Percentiles rank a stretch among this genome's conserved stretches.
Evolutionary conservation across 2,797 vertebrate species (phyloP).

Genomic region (Xiphorhynchus erythropygius): DNA sequence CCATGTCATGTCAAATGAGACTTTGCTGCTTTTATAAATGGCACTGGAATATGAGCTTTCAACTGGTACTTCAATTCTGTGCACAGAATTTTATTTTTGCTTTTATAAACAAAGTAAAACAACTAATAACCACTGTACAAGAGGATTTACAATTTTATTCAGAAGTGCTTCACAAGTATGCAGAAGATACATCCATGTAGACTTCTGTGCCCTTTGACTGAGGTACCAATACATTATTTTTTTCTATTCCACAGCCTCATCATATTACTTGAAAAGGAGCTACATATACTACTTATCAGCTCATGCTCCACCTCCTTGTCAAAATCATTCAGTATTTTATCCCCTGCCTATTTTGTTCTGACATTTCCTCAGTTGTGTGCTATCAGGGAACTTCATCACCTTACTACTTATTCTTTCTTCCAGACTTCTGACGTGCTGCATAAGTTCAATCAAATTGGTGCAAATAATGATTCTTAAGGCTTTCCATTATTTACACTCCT

Average conservation of each 20-base stretch:
- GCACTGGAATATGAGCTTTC: neutral
- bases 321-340: constrained; percentile 44
- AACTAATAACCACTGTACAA: neutral
- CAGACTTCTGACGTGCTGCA: neutral
- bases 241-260: neutral
- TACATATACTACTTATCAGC: neutral
- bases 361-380: constrained; percentile 16
- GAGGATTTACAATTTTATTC: neutral
- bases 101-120: neutral
- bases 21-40: neutral
- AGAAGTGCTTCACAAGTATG: neutral
- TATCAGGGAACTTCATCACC: constrained; percentile 13
- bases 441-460: neutral
- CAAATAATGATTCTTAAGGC: constrained; percentile 3
- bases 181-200: neutral
- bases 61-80: neutral
- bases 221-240: neutral
- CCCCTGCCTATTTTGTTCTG: constrained; percentile 13
- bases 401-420: constrained; percentile 12
- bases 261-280: constrained; percentile 1
- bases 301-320: constrained; percentile 40
- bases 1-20: neutral
- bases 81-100: neutral
- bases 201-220: neutral
- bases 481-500: constrained; percentile 2